Conservation (phyloP, 2,113 vertebrate species). For the Paralichthys olivaceus region DNA sequence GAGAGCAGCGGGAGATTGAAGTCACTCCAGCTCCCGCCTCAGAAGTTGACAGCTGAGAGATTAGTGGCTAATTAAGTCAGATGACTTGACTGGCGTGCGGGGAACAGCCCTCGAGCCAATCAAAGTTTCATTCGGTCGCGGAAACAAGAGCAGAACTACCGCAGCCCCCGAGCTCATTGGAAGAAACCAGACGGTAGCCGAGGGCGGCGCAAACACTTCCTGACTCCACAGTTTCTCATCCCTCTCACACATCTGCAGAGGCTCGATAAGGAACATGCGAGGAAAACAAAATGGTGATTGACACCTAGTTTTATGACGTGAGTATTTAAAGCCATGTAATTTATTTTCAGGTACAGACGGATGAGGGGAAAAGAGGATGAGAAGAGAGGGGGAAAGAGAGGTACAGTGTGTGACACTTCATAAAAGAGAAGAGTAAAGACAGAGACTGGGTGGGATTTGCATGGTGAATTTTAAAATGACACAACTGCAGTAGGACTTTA, state of each 20-base stretch:
- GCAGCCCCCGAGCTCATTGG: constrained; percentile 25
- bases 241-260: constrained; percentile 56
- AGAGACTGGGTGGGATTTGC: constrained; percentile 40
- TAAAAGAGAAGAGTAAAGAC: constrained; percentile 5
- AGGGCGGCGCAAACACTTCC: constrained; percentile 50
- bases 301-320: constrained; percentile 25
- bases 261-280: constrained; percentile 58
- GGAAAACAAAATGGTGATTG: constrained; percentile 63
- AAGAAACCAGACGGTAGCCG: constrained; percentile 39
- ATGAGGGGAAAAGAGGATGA: background rate
- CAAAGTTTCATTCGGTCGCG: constrained; percentile 36
- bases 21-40: constrained; percentile 71
- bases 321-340: constrained; percentile 42
- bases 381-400: background rate
- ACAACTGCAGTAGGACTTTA: constrained; percentile 38
- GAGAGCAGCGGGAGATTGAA: constrained; percentile 65
- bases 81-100: constrained; percentile 65
- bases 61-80: constrained; percentile 77
- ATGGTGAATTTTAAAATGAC: constrained; percentile 65
- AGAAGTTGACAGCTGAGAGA: constrained; percentile 70
- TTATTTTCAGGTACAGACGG: constrained; percentile 43
- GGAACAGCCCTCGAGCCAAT: constrained; percentile 68
- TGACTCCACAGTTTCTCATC: constrained; percentile 43
- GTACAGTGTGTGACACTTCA: constrained; percentile 8
- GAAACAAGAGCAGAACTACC: constrained; percentile 42